Percentiles rank a stretch among this genome's conserved stretches.
phyloP scores from a whole-genome alignment of 2,113 vertebrate species.

The Fregetta grallaria region DNA sequence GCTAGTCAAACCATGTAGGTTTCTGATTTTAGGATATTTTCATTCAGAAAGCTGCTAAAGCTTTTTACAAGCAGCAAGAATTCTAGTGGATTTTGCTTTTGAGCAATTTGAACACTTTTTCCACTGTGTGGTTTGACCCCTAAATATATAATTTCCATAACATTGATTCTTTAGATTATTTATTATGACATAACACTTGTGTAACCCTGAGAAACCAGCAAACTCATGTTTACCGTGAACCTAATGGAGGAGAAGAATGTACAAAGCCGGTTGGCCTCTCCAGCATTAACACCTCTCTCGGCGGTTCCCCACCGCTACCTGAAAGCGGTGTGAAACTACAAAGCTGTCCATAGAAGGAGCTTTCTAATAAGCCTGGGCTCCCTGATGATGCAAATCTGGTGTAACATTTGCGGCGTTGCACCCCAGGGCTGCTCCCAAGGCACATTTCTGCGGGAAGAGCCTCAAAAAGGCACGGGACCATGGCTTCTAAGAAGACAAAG shows the following conservation, averaged over 20 bases:
- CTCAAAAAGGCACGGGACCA: neutral
- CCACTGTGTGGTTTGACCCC: neutral
- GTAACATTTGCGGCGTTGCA: neutral
- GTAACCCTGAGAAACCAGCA: neutral
- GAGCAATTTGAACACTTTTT: neutral
- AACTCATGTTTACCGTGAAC: neutral
- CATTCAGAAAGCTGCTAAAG: neutral
- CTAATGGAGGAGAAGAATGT: neutral
- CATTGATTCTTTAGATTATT: neutral
- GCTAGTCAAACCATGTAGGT: neutral
- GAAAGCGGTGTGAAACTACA: neutral
- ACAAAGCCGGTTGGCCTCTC: neutral
- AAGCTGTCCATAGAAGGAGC: neutral
- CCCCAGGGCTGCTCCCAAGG: neutral
- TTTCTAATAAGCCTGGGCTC: neutral
- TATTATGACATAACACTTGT: neutral
- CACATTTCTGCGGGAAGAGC: neutral
- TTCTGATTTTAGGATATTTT: neutral
- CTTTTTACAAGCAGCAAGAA: neutral
- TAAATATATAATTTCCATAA: neutral
- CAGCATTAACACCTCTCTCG: neutral
- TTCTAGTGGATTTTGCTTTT: neutral
- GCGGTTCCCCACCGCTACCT: fast-evolving
- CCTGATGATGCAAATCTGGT: neutral
- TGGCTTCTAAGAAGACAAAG: neutral